phyloP scores from a whole-genome alignment of 1,140 invertebrate genomes.

The Drosophila quadrilineata region DNA sequence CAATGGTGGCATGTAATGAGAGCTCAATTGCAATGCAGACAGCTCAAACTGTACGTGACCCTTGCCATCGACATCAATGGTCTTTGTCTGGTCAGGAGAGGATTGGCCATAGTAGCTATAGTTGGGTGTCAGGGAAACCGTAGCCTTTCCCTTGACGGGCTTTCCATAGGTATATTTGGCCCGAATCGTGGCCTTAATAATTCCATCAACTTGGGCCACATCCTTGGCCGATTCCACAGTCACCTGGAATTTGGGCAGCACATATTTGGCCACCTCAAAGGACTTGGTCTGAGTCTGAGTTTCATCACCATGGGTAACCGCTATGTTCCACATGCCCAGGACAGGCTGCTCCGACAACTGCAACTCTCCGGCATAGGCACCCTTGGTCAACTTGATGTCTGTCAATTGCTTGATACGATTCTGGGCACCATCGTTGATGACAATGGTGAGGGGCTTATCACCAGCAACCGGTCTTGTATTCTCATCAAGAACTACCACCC shows the following conservation, averaged over 20 bases:
- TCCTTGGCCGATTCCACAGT: conserved; percentile 90
- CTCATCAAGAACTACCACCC: conserved; percentile 90
- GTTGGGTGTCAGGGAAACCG: conserved; percentile 84
- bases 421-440: conserved; percentile 54
- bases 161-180: conserved; percentile 88
- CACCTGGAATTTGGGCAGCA: conserved; percentile 96
- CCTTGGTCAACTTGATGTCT: conserved; percentile 86
- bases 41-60: conserved; percentile 87
- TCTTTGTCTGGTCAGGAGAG: conserved; percentile 82
- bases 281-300: conserved; percentile 50
- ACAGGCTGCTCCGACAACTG: conserved; percentile 91
- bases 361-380: conserved; percentile 90
- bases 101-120: background rate
- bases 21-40: conserved; percentile 83
- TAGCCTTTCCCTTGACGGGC: conserved; percentile 89
- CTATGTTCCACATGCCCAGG: conserved; percentile 95
- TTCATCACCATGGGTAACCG: conserved; percentile 81
- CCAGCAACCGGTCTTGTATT: conserved; percentile 85
- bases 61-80: conserved; percentile 87
- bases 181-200: conserved; percentile 89
- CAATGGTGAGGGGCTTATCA: conserved; percentile 42
- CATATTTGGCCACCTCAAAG: conserved; percentile 89
- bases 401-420: conserved; percentile 89
- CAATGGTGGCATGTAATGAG: conserved; percentile 81
- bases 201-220: conserved; percentile 89